These are phyloP conservation scores for Mus pahari DNA, from an alignment of 2,113 vertebrate species.

Conservation along the genomic window DNA sequence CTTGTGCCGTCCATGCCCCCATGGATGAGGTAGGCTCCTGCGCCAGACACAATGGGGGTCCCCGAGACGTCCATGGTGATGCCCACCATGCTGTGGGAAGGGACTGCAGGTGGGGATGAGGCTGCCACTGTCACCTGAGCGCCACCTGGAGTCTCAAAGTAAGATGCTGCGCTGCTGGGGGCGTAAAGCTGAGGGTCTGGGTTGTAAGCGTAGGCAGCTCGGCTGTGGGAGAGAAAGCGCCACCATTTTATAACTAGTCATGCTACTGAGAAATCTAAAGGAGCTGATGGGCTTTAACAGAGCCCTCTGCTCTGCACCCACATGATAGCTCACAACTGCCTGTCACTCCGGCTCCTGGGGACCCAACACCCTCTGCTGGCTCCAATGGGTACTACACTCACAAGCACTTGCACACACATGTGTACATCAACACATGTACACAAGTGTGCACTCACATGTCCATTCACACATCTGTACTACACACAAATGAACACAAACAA, in stretches of 20 bases:
- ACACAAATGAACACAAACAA: neutral
- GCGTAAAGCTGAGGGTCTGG: slow-evolving; percentile 94
- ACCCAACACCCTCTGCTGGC: no score
- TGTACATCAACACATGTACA: neutral
- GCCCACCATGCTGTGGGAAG: slow-evolving; percentile 97
- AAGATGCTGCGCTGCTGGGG: slow-evolving; percentile 91
- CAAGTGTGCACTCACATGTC: no score
- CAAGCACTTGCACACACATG: no score
- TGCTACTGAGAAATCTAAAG: neutral
- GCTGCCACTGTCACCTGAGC: slow-evolving; percentile 95
- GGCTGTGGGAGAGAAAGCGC: slow-evolving; percentile 85
- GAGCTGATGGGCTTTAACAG: neutral
- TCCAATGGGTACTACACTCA: neutral
- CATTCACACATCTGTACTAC: no score
- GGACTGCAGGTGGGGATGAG: slow-evolving; percentile 92
- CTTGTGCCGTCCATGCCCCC: slow-evolving; percentile 94
- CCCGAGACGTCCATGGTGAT: slow-evolving; percentile 96
- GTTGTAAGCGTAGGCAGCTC: slow-evolving; percentile 95
- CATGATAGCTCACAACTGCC: neutral
- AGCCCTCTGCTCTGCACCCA: neutral
- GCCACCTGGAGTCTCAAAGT: slow-evolving; percentile 94
- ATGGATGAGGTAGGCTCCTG: slow-evolving; percentile 97
- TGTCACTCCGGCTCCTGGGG: neutral
- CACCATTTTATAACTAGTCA: neutral
- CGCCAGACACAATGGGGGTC: slow-evolving; percentile 94